These are phyloP conservation scores for Brachionus koreanus DNA, from an alignment of 1,140 invertebrate species.

Conservation along the genomic window DNA sequence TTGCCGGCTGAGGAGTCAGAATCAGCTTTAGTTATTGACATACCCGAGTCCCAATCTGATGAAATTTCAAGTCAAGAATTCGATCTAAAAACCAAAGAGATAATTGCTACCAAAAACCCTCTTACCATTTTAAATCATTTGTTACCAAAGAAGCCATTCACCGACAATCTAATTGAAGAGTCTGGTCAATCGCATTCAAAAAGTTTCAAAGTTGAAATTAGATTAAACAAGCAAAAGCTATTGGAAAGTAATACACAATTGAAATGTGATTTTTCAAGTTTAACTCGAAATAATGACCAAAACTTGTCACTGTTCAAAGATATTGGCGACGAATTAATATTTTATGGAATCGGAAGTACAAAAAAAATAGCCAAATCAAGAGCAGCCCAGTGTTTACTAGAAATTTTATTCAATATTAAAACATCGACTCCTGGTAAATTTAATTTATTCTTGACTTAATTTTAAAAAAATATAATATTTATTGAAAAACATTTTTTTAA, in stretches of 20 bases:
- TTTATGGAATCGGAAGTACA: constrained; percentile 32
- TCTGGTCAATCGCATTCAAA: constrained; percentile 1
- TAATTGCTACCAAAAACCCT: constrained; percentile 23
- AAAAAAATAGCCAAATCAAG: constrained; percentile 35
- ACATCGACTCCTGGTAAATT: neutral
- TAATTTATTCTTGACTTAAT: neutral
- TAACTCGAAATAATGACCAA: neutral
- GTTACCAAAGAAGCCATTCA: neutral
- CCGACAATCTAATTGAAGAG: neutral
- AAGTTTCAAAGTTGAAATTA: constrained; percentile 21
- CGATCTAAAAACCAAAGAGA: constrained; percentile 21
- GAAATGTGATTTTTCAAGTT: neutral
- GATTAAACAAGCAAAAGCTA: neutral
- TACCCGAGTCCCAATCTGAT: neutral
- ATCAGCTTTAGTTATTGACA: neutral
- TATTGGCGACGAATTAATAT: neutral
- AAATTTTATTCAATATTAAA: constrained; percentile 24
- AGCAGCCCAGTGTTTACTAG: neutral
- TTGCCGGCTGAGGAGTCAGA: neutral
- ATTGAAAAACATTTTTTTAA: neutral
- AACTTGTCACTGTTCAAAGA: neutral
- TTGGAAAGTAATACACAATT: neutral
- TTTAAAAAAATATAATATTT: neutral
- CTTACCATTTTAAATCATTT: constrained; percentile 23
- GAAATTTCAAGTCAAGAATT: neutral